phyloP scores from a whole-genome alignment of 2,888 invertebrate species.

The Cheilosia scutellata region DNA sequence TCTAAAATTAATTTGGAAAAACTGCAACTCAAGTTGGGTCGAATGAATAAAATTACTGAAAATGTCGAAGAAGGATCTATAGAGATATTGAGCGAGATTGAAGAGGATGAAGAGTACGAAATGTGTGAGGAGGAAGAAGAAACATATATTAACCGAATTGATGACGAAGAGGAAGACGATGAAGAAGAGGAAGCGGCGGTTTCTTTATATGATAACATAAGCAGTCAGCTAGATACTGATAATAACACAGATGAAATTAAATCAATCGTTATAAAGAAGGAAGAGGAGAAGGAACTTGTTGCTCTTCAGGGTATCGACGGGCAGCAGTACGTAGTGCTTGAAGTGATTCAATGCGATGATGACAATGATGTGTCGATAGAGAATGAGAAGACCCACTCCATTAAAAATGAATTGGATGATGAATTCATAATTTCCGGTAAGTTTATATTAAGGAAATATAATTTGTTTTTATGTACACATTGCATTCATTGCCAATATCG shows the following conservation, averaged over 20 bases:
- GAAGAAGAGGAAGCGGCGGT: conserved; percentile 78
- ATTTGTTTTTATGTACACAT: conserved; percentile 73
- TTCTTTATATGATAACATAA: conserved; percentile 56
- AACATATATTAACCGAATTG: conserved; percentile 83
- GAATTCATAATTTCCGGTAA: conserved; percentile 66
- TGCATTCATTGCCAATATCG: no score
- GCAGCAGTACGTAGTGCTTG: conserved; percentile 94
- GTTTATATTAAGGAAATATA: neutral
- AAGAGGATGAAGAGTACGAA: conserved; percentile 79
- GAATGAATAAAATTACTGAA: conserved; percentile 84
- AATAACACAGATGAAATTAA: conserved; percentile 25
- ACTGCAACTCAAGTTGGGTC: conserved; percentile 90
- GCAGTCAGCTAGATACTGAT: neutral
- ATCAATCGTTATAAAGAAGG: conserved; percentile 84
- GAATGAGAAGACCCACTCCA: conserved; percentile 2
- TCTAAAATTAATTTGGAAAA: conserved; percentile 90
- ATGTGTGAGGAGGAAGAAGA: conserved; percentile 80
- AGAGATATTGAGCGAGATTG: conserved; percentile 79
- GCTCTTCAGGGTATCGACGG: conserved; percentile 90
- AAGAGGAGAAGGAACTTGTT: conserved; percentile 85
- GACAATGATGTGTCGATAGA: conserved; percentile 84
- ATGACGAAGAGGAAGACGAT: conserved; percentile 78
- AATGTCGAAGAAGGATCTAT: conserved; percentile 78
- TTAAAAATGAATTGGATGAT: conserved; percentile 60
- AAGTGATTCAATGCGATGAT: conserved; percentile 92